These are phyloP conservation scores for Dasysyrphus albostriatus DNA, from an alignment of 2,888 invertebrate genomes.

Conservation along the genomic window DNA sequence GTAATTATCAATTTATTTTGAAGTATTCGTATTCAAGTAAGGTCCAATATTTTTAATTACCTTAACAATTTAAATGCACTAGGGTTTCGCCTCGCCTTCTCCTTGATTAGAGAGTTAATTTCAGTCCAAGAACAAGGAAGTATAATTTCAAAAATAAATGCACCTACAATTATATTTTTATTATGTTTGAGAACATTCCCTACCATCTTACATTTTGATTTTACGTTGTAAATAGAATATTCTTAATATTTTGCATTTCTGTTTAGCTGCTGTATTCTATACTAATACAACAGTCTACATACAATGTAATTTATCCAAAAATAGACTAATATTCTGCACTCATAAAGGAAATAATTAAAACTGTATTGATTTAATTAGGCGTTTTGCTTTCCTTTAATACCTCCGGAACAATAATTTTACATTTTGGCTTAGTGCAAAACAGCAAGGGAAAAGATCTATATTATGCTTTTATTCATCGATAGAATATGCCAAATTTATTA, in stretches of 20 bases:
- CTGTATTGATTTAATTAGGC: conserved; percentile 18
- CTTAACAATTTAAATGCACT: not conserved
- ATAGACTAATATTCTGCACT: conserved; percentile 8
- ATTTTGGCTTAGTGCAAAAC: conserved; percentile 1
- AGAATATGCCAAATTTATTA: conserved; percentile 2
- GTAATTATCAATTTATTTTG: not conserved
- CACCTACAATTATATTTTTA: not conserved
- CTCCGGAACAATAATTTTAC: not conserved
- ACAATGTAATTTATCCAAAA: conserved; percentile 14
- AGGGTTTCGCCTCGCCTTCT: not conserved
- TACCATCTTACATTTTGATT: not conserved
- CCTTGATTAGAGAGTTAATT: not conserved
- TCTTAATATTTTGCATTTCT: not conserved
- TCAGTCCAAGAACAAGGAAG: not conserved
- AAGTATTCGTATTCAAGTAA: conserved; percentile 58
- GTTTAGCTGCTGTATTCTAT: not conserved
- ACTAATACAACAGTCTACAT: not conserved
- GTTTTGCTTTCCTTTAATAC: conserved; percentile 15
- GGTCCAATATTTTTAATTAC: conserved; percentile 12
- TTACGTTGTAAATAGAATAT: conserved; percentile 15
- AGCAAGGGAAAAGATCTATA: not conserved
- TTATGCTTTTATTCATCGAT: not conserved
- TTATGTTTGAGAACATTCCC: not conserved
- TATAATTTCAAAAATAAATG: not conserved
- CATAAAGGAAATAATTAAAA: conserved; percentile 16